Base-by-base conservation (phyloP, 1,140 invertebrate genomes). In the Magallana angulata region DNA sequence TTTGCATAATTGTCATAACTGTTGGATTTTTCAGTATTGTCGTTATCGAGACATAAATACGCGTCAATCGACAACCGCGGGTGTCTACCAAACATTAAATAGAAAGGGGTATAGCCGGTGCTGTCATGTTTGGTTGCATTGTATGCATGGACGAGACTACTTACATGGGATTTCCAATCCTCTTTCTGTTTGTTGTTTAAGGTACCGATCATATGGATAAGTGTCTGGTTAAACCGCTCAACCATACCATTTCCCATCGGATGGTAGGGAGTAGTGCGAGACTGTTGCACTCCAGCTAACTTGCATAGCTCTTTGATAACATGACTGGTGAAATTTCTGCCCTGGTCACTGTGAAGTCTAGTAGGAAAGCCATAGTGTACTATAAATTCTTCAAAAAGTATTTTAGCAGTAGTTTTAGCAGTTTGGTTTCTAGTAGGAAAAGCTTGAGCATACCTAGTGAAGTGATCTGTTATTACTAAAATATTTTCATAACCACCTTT, bases 21-120 rank as follows among this genome's bases (percentile, higher is more conserved):
- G 9, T 82, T 76, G 30, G 57, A 56, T 16, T 57, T 9, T 12
- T 81, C n/a, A 5, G 83, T 48, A 58, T 68, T 16, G n/a, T 68
- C n/a, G 9, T 9, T 9, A 57, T 48, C 60, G 1, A 88, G 14
- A 36, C 85, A 64, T 56, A 89, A 88, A 12, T 85, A 84, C 0
- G 89, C 8, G 76, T 91, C 90, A 82, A 91, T 58, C 5, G 90
- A 82, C n/a, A 91, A 62, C 9, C 68, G 76, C 5, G 90, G 90
- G 5, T 91, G 62, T 24, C 89, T 62, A 6, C 88, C 88, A 89
- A 91, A 91, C 76, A 90, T 89, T 1, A 91, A 59, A 57, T 86
- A 84, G 57, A 82, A 89, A 11, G 89, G 89, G 12, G 80, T 62
- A 68, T 88, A 89, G 1, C 89, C 90, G 11, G 89, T 90, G 64